A percentile compares a stretch with the other conserved stretches of the same genome.
phyloP scores from a whole-genome alignment of 2,113 vertebrate species.

The Hippocampus barbouri region DNA sequence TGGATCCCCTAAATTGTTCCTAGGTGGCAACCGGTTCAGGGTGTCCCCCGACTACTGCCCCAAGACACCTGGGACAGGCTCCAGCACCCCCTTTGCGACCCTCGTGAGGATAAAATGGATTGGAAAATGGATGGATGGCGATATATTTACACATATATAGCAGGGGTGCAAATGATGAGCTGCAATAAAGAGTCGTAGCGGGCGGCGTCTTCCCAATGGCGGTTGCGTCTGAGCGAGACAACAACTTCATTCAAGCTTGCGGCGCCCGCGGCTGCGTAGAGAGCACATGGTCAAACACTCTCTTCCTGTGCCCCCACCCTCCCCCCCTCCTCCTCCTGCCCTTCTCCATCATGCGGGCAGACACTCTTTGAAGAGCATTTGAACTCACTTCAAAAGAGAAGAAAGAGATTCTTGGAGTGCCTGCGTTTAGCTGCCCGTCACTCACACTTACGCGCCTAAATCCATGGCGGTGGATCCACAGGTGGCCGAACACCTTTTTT shows the following conservation, averaged over 20 bases:
- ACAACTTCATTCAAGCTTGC: constrained; percentile 28
- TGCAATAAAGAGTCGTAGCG: neutral
- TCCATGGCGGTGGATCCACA: constrained; percentile 15
- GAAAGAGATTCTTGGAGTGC: constrained; percentile 73
- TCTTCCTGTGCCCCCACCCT: constrained; percentile 18
- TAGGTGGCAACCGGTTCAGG: too few species aligned
- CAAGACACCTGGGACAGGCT: too few species aligned
- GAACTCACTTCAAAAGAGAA: constrained; percentile 78
- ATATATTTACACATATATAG: too few species aligned
- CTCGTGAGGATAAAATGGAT: too few species aligned
- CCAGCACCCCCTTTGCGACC: too few species aligned
- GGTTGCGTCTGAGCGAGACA: constrained; percentile 28
- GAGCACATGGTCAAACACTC: constrained; percentile 44
- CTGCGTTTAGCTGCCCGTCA: constrained; percentile 66
- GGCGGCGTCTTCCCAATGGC: neutral
- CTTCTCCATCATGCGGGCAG: constrained; percentile 48
- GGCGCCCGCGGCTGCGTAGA: constrained; percentile 40
- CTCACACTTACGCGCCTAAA: constrained; percentile 34
- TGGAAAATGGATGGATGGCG: too few species aligned
- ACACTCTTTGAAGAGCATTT: constrained; percentile 75
- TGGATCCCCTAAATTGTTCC: too few species aligned
- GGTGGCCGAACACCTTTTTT: neutral
- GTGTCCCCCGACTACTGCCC: too few species aligned
- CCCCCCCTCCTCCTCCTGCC: constrained; percentile 15
- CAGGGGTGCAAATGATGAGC: neutral